A percentile compares a stretch with the other conserved stretches of the same genome.
Conservation (phyloP, 2,797 vertebrate species). For the Calcarius lapponicus region DNA sequence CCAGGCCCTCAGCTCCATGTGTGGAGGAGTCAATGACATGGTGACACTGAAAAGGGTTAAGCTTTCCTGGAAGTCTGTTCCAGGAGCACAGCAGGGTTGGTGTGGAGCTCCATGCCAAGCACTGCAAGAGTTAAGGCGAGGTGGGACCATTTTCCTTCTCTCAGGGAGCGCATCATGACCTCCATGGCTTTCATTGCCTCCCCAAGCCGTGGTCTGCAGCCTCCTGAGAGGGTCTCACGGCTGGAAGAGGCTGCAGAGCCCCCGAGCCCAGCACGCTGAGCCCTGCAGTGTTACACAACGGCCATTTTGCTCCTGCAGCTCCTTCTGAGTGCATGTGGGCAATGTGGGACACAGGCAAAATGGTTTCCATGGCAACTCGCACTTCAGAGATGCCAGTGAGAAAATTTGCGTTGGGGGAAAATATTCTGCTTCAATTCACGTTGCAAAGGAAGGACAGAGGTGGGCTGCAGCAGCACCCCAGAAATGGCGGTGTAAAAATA, state of each 20-base stretch:
- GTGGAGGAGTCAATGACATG: accelerated
- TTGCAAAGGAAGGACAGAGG: not conserved
- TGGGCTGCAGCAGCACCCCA: constrained; percentile 1
- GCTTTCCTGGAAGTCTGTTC: not conserved
- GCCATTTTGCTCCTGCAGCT: constrained; percentile 60
- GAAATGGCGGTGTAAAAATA: constrained; percentile 26
- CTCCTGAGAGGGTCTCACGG: not conserved
- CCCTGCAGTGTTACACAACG: not conserved
- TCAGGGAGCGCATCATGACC: accelerated
- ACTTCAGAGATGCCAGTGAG: constrained; percentile 62
- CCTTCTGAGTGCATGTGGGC: constrained; percentile 23
- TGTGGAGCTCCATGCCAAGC: not conserved
- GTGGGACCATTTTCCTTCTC: not conserved
- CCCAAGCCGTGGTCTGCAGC: not conserved
- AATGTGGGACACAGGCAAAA: constrained; percentile 64
- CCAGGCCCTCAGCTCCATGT: not conserved
- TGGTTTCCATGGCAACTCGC: constrained; percentile 67
- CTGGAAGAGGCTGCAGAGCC: not conserved
- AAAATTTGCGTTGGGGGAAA: constrained; percentile 33
- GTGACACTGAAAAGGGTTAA: not conserved
- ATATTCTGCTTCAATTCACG: constrained; percentile 17
- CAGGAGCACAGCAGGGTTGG: not conserved
- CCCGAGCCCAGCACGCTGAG: not conserved
- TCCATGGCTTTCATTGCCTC: not conserved
- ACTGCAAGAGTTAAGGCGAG: not conserved